Evolutionary conservation across 2,113 vertebrate genomes (phyloP).

Genomic region (Vulpes ferrilata): DNA sequence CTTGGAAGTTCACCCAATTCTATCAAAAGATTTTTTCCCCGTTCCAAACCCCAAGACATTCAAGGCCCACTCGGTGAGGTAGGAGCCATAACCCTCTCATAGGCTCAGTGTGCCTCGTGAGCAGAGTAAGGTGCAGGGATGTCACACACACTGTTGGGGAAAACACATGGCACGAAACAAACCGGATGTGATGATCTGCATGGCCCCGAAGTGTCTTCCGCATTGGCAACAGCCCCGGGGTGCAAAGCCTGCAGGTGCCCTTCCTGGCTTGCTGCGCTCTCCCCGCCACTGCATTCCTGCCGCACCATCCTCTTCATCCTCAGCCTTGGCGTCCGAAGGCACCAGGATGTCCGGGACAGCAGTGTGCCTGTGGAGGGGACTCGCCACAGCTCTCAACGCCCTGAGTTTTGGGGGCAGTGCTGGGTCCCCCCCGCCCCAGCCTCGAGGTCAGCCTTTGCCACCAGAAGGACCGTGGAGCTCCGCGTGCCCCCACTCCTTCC

Average conservation of each 20-base stretch:
- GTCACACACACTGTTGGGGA: not conserved
- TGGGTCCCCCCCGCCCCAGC: not conserved
- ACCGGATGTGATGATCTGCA: not conserved
- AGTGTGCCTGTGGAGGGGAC: not conserved
- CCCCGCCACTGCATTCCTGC: too few species aligned
- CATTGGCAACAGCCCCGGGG: not conserved
- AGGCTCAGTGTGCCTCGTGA: not conserved
- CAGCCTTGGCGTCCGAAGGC: not conserved
- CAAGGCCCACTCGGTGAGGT: not conserved
- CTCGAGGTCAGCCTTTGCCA: not conserved
- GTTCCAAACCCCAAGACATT: not conserved
- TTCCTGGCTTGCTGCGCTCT: not conserved
- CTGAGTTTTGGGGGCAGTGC: not conserved
- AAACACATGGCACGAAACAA: not conserved
- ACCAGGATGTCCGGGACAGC: not conserved
- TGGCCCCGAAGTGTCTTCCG: rapidly evolving
- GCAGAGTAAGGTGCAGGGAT: not conserved
- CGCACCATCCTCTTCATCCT: not conserved
- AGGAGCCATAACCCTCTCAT: not conserved
- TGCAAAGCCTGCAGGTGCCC: rapidly evolving
- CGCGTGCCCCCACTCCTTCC: not conserved
- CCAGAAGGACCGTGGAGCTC: not conserved
- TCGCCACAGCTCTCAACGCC: not conserved
- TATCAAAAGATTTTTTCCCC: not conserved
- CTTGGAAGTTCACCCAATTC: not conserved